Evolutionary conservation across 1,140 invertebrate species (phyloP).

Genomic region (Mizuhopecten yessoensis): DNA sequence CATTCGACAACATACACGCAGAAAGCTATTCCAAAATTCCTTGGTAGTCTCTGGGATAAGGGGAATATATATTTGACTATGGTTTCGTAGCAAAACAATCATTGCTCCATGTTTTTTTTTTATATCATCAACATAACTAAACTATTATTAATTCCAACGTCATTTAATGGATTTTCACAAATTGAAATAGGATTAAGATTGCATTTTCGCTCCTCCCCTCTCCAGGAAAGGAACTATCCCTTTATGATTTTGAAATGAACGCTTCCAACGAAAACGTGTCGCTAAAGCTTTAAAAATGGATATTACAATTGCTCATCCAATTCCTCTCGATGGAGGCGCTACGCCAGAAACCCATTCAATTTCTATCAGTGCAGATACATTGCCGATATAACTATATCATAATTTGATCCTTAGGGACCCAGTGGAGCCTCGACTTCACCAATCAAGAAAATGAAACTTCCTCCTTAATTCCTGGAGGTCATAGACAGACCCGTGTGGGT

Average conservation of each 20-base stretch:
- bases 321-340: neutral
- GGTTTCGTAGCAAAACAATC: neutral
- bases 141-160: neutral
- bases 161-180: neutral
- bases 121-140: neutral
- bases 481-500: neutral
- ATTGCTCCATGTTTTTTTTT: neutral
- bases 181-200: neutral
- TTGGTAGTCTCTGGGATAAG: neutral
- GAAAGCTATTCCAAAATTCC: neutral
- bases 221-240: neutral
- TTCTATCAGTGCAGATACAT: neutral
- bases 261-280: neutral
- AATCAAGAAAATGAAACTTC: neutral
- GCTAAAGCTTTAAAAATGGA: neutral
- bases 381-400: neutral
- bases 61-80: neutral
- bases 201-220: neutral
- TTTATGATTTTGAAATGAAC: neutral
- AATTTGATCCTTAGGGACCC: neutral
- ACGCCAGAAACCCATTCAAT: neutral
- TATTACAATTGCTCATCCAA: neutral
- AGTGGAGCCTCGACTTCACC: neutral
- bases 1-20: neutral
- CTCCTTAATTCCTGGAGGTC: neutral